A percentile compares a stretch with the other conserved stretches of the same genome.
phyloP scores from a whole-genome alignment of 2,888 invertebrate species.

The Pterostichus niger region DNA sequence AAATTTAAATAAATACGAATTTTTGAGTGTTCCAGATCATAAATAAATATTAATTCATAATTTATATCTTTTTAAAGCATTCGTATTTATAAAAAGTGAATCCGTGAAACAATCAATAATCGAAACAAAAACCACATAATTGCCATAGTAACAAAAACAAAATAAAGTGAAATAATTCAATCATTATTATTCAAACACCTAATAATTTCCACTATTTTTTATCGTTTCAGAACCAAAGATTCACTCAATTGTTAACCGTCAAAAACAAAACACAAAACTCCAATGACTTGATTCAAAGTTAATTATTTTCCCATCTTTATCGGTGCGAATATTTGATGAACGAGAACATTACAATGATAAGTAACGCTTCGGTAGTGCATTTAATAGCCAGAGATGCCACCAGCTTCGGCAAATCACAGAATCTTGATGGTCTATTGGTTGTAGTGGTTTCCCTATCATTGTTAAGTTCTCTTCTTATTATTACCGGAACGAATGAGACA shows the following conservation, averaged over 20 bases:
- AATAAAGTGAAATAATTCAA: constrained; percentile 2
- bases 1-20: too few species aligned
- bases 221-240: constrained; percentile 21
- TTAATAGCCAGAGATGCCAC: background rate
- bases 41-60: too few species aligned
- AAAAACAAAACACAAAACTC: constrained; percentile 36
- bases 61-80: too few species aligned
- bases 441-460: background rate
- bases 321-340: constrained; percentile 26
- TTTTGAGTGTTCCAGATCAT: too few species aligned
- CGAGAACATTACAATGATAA: background rate
- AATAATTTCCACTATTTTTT: constrained; percentile 6
- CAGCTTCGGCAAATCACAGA: background rate
- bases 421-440: constrained; percentile 25
- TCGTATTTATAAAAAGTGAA: too few species aligned
- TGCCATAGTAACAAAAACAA: background rate
- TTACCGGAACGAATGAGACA: constrained; percentile 3
- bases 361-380: constrained; percentile 7
- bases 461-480: constrained; percentile 1
- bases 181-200: constrained; percentile 5
- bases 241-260: background rate
- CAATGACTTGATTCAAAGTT: constrained; percentile 33
- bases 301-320: constrained; percentile 50
- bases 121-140: background rate
- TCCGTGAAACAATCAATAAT: too few species aligned